Conservation (phyloP, 2,797 vertebrate genomes). For the Poliocrania exsul region DNA sequence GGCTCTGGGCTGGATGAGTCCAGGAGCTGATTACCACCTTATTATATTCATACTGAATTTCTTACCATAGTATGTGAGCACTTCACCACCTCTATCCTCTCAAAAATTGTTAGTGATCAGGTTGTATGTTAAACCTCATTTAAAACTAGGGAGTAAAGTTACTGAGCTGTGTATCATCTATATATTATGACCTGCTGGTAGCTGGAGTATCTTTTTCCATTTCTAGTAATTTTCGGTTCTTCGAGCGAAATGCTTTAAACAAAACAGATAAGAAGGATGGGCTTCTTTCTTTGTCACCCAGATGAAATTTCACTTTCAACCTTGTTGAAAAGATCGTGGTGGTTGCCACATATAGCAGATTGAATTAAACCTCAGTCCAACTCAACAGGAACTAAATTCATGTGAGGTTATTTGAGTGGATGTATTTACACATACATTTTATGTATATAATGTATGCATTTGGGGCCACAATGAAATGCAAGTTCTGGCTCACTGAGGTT, state of each 20-base stretch:
- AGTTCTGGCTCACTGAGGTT: constrained; percentile 13
- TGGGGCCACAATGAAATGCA: neutral
- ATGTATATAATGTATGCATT: neutral
- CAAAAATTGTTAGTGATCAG: neutral
- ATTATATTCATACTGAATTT: neutral
- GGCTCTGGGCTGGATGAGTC: neutral
- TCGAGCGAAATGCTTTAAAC: neutral
- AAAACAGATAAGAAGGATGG: neutral
- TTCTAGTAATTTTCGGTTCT: neutral
- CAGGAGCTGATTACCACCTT: neutral
- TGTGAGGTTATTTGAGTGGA: neutral
- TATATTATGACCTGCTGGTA: neutral
- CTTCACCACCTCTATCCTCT: neutral
- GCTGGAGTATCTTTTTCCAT: neutral
- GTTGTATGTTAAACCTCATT: neutral
- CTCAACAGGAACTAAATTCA: neutral
- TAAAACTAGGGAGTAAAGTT: neutral
- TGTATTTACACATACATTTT: neutral
- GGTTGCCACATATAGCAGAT: fast-evolving
- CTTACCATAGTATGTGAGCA: neutral
- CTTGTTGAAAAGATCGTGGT: neutral
- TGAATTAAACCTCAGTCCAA: neutral
- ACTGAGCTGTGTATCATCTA: neutral
- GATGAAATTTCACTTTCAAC: neutral
- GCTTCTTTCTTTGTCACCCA: neutral